Base-by-base conservation (phyloP, 2,797 vertebrate species). In the Podarcis siculus region DNA sequence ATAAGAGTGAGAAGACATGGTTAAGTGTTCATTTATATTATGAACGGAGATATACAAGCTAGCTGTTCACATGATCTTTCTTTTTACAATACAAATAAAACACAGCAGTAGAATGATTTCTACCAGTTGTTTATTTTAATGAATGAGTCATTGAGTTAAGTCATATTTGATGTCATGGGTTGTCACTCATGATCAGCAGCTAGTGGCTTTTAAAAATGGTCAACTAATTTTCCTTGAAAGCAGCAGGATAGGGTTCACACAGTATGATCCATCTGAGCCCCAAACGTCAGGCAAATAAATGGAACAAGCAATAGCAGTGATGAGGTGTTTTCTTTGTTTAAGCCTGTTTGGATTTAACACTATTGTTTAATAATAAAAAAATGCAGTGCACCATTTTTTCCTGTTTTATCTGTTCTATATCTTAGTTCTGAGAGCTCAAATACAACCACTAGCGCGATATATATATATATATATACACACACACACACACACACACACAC, bases 171-270 rank as follows among this genome's bases (percentile, higher is more conserved):
- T 91, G 58, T 89, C 75, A 89, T 77, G 67, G 69, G 79, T 92
- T 94, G 89, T 91, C 82, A 91, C 12, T 93, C 85, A 90, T 66
- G 79, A 89, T 67, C 83, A 88, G 76, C 42, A 95, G 67, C 77
- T 86, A 86, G 64, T 61, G 30, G 88, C 23, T 90, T 91, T 89
- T 90, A 85, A 71, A 93, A 76, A 55, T 23, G 55, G 37, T 82
- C 69, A 79, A 45, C 27, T 25, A 32, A 25, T 35, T 80, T 90
- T 3, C n/a, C 49, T 69, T 13, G n/a, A 82, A 92, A 86, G 77
- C 78, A 73, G 58, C 71, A 89, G 1, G 84, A 89, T 0, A 0
- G 49, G 12, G 21, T 87, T 0, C 0, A 39, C 3, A 69, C 39
- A 0, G 0, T 5, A 89, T 37, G 76, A 80, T 78, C 49, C 87